phyloP scores from a whole-genome alignment of 2,797 vertebrate genomes.

The Hipposideros larvatus region DNA sequence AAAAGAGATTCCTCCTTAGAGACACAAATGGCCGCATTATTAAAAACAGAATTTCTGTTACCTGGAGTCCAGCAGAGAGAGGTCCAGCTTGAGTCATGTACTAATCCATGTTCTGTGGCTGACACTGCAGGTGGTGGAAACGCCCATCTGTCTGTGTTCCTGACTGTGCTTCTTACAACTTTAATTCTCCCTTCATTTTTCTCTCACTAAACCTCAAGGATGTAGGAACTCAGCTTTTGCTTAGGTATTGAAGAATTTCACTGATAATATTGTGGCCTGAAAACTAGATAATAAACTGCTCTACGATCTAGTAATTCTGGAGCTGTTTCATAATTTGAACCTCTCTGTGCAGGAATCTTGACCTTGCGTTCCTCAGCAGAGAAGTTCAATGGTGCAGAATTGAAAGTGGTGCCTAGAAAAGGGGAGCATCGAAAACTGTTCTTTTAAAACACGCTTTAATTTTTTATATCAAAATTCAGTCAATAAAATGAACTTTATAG shows the following conservation, averaged over 20 bases:
- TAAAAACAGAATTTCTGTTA: conserved; percentile 58
- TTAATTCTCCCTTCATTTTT: background rate
- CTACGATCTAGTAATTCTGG: background rate
- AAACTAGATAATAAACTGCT: background rate
- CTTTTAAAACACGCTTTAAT: background rate
- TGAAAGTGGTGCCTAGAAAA: background rate
- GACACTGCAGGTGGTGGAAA: conserved; percentile 30
- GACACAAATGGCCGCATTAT: conserved; percentile 37
- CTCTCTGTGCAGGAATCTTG: background rate
- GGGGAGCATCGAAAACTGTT: background rate
- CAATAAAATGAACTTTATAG: conserved; percentile 41
- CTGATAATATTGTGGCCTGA: background rate
- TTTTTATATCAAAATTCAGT: conserved; percentile 42
- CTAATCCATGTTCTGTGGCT: conserved; percentile 2
- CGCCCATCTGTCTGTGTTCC: conserved; percentile 28
- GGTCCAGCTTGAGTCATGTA: background rate
- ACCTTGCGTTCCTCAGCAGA: background rate
- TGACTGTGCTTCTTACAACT: conserved; percentile 1
- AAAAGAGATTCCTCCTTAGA: conserved; percentile 14
- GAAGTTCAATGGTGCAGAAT: background rate
- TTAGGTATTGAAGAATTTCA: background rate
- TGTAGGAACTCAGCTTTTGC: background rate
- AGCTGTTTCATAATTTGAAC: background rate
- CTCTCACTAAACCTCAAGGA: background rate
- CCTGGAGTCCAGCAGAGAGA: conserved; percentile 29